Conservation (phyloP, 1,140 invertebrate genomes). For the Armadillidium nasatum region DNA sequence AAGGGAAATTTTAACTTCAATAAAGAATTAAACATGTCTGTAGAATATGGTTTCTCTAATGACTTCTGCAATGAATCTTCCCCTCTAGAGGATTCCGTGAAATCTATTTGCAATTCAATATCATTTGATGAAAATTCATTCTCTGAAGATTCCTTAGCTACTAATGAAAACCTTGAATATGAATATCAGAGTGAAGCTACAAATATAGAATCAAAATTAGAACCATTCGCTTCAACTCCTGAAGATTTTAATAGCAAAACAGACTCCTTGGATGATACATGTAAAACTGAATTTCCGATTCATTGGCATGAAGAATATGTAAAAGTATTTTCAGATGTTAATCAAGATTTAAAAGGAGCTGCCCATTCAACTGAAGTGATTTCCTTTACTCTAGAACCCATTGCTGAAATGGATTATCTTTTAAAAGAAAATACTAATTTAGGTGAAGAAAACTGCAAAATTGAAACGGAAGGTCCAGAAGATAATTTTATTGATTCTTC, state of each 20-base stretch:
- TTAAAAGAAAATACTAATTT: neutral
- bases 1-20: too few relatives aligned
- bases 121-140: slow-evolving; percentile 2
- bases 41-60: too few relatives aligned
- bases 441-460: neutral
- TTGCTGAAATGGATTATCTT: neutral
- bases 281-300: neutral
- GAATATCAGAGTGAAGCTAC: neutral
- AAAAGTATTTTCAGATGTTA: neutral
- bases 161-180: neutral
- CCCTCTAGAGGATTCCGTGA: neutral
- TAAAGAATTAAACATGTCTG: too few relatives aligned
- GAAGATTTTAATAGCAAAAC: neutral
- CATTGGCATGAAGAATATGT: slow-evolving; percentile 10
- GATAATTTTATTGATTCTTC: too few relatives aligned
- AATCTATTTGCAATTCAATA: slow-evolving; percentile 2
- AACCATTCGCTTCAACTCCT: neutral
- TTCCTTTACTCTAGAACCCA: neutral
- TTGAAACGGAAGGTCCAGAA: too few relatives aligned
- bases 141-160: neutral
- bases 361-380: neutral
- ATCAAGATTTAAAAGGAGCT: neutral
- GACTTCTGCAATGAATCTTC: neutral
- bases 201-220: neutral
- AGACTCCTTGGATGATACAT: neutral